Evolutionary conservation across 1,140 invertebrate species (phyloP).

Genomic region (Akabosia matsudoensis): DNA sequence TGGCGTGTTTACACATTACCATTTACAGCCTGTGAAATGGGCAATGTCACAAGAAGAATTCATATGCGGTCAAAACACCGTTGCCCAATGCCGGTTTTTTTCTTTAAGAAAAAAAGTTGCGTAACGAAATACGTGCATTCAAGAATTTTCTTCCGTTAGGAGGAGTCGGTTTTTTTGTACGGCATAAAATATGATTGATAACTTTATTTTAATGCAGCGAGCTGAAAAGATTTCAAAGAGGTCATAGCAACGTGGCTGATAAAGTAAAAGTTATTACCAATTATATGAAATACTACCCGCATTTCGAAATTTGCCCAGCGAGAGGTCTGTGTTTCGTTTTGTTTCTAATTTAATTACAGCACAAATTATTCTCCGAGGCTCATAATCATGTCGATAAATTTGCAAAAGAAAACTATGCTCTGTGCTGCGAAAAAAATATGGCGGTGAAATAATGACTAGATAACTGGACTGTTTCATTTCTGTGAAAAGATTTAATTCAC

Average conservation of each 20-base stretch:
- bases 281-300: not conserved
- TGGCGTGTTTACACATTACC: not conserved
- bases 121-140: not conserved
- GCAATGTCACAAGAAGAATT: not conserved
- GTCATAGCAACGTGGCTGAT: not conserved
- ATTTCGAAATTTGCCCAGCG: too few species aligned
- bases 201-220: not conserved
- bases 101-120: too few species aligned
- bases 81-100: slow-evolving; percentile 5
- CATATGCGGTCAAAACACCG: slow-evolving; percentile 7
- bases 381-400: too few species aligned
- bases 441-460: too few species aligned
- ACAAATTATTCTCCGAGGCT: too few species aligned
- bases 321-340: too few species aligned
- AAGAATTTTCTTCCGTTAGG: not conserved
- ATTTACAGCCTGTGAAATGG: not conserved
- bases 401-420: too few species aligned
- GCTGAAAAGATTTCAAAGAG: not conserved
- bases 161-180: not conserved
- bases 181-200: not conserved
- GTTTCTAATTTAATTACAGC: too few species aligned
- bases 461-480: too few species aligned
- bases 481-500: too few species aligned
- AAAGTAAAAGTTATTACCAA: not conserved
- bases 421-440: too few species aligned